Evolutionary conservation across 2,797 vertebrate species (phyloP).

Genomic region (Avahi laniger): DNA sequence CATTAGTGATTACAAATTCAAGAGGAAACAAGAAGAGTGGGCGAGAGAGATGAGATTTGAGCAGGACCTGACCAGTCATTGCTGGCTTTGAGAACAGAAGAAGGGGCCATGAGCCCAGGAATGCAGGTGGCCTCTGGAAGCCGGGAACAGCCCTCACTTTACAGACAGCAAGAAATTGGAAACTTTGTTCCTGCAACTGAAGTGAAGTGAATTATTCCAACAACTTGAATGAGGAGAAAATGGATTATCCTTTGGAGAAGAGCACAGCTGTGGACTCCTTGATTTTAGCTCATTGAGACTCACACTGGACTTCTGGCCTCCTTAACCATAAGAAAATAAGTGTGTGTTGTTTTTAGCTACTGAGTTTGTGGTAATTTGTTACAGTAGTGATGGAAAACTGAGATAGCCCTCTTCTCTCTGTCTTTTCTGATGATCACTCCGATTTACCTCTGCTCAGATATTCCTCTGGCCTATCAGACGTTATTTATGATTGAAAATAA

Average conservation of each 20-base stretch:
- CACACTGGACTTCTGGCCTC: neutral
- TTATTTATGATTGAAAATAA: neutral
- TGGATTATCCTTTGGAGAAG: neutral
- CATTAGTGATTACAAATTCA: neutral
- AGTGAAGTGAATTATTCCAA: neutral
- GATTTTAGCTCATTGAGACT: neutral
- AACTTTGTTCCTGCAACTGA: neutral
- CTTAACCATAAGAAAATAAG: neutral
- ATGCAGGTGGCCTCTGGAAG: neutral
- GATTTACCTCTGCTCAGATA: neutral
- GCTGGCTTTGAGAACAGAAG: neutral
- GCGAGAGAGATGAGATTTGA: neutral
- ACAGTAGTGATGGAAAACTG: neutral
- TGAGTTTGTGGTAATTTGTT: neutral
- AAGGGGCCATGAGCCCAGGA: neutral
- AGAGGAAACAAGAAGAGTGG: neutral
- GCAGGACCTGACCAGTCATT: neutral
- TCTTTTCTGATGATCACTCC: neutral
- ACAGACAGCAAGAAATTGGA: neutral
- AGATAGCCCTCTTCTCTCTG: neutral
- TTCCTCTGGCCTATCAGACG: neutral
- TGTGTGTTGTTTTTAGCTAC: neutral
- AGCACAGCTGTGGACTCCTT: neutral
- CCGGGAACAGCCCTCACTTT: neutral
- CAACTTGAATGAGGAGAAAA: neutral